Evolutionary conservation across 2,888 invertebrate genomes (phyloP).

Genomic region (Lottia gigantea): DNA sequence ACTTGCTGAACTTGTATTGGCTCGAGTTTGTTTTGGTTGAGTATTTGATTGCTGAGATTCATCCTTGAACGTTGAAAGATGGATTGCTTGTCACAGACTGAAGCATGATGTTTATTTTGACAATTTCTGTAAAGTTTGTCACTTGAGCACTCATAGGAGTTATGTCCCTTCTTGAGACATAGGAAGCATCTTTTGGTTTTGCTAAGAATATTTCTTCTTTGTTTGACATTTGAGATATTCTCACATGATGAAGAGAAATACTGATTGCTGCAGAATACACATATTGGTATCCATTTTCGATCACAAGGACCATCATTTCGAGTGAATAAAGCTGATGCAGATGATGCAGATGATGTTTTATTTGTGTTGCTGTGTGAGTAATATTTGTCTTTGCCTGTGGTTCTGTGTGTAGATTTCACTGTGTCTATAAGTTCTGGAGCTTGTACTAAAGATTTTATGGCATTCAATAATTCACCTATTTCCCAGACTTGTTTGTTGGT

Average conservation of each 20-base stretch:
- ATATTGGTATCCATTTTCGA: constrained; percentile 9
- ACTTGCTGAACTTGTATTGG: neutral
- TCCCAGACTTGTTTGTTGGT: neutral
- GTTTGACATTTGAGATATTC: neutral
- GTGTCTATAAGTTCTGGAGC: constrained; percentile 2
- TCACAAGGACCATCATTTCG: neutral
- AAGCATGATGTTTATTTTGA: constrained; percentile 6
- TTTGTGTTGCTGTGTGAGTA: neutral
- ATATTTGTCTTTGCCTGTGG: neutral
- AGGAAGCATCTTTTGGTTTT: neutral
- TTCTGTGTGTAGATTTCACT: neutral
- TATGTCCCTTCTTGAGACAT: constrained; percentile 11
- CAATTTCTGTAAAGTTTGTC: constrained; percentile 6
- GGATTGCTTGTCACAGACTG: neutral
- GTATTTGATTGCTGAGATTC: neutral
- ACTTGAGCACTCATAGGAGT: constrained; percentile 3
- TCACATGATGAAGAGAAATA: constrained; percentile 15
- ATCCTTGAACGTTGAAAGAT: no score
- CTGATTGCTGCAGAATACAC: constrained; percentile 3
- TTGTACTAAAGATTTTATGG: constrained; percentile 3
- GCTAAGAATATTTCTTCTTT: neutral
- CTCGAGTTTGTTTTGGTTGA: neutral
- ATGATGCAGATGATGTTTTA: neutral
- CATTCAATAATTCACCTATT: constrained; percentile 5
- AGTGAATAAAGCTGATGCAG: neutral